Conservation (phyloP, 2,113 vertebrate species). For the Saccopteryx bilineata region DNA sequence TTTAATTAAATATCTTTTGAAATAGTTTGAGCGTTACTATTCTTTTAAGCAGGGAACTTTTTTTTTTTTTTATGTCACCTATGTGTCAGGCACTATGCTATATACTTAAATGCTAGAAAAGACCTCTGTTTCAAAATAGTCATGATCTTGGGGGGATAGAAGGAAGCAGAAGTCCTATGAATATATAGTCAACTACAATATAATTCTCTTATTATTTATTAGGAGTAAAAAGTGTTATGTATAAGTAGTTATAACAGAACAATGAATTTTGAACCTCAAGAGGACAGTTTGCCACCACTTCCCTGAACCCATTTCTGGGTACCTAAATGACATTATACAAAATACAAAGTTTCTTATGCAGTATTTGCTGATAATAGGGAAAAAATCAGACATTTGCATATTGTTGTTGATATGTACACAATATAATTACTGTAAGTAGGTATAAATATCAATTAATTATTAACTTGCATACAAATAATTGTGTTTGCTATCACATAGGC, state of each 20-base stretch:
- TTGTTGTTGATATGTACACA: background rate
- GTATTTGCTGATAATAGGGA: background rate
- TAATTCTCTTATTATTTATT: background rate
- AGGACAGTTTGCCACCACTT: background rate
- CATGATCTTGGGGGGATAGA: background rate
- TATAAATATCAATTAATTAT: background rate
- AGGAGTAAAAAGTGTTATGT: background rate
- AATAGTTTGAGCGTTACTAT: background rate
- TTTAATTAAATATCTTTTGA: background rate
- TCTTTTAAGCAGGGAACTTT: background rate
- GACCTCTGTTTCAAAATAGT: background rate
- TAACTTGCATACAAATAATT: background rate
- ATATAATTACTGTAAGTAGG: background rate
- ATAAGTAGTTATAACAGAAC: background rate
- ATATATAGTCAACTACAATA: background rate
- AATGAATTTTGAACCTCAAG: background rate
- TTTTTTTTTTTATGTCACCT: background rate
- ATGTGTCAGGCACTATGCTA: background rate
- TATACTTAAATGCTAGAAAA: background rate
- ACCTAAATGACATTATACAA: background rate
- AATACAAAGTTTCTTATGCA: background rate
- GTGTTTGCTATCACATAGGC: background rate
- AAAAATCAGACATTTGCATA: background rate
- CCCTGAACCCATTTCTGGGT: background rate
- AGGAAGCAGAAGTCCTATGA: background rate